Evolutionary conservation across 37 sponge, comb jelly and placozoan species (phyloP).

Genomic region (Petrosia ficiformis): DNA sequence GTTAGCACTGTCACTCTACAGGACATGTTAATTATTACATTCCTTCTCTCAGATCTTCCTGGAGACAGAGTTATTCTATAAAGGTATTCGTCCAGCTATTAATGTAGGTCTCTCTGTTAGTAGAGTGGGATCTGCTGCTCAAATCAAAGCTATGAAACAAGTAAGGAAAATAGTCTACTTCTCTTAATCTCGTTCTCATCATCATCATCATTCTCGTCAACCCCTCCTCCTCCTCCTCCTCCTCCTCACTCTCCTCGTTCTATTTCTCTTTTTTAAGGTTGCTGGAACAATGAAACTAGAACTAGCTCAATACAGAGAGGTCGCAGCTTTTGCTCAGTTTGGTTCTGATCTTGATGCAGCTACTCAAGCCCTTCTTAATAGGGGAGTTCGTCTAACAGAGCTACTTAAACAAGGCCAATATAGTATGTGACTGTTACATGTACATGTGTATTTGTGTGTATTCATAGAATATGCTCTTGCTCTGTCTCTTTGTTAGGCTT

Average conservation of each 20-base stretch:
- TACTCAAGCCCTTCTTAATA: slow-evolving; percentile 93
- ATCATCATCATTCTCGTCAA: not conserved
- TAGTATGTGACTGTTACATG: slow-evolving; percentile 35
- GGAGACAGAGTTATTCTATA: slow-evolving; percentile 98
- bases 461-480: too few species aligned
- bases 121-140: slow-evolving; percentile 98
- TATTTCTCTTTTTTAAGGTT: slow-evolving; percentile 57
- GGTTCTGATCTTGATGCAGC: slow-evolving; percentile 98
- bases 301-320: slow-evolving; percentile 98
- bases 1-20: not conserved
- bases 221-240: not conserved
- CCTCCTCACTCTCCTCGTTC: not conserved
- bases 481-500: too few species aligned
- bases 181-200: not conserved
- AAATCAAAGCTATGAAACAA: slow-evolving; percentile 99
- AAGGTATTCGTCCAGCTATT: slow-evolving; percentile 99
- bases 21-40: not conserved
- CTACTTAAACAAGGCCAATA: slow-evolving; percentile 99
- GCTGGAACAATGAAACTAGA: slow-evolving; percentile 99
- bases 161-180: slow-evolving; percentile 24
- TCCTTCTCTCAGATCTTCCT: slow-evolving; percentile 80
- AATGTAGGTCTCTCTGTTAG: slow-evolving; percentile 99
- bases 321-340: slow-evolving; percentile 99
- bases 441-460: not conserved
- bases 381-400: slow-evolving; percentile 98